Base-by-base conservation (phyloP, 1,140 invertebrate species). In the Eupeodes corollae region DNA sequence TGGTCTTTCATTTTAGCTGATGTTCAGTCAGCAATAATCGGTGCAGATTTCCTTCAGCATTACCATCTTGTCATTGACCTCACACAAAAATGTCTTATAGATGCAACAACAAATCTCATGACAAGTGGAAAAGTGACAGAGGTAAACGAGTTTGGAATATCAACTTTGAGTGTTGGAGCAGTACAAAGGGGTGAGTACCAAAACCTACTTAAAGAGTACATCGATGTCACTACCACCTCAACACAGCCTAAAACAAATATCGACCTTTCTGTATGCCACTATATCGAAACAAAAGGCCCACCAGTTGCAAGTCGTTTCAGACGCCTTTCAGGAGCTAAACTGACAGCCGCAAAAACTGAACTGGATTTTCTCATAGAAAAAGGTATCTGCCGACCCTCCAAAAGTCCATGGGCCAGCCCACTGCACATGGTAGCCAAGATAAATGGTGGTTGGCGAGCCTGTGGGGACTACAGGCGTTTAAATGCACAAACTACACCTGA, bases 401-500 rank as follows among this genome's bases (percentile, higher is more conserved):
- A 57, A n/a, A 63, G 61, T 45, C 45, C 64, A 18, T 77, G 71
- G 71, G 56, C 70, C 13, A 68, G 63, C 5, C 67, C 70, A 15
- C 46, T 74, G 5, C 66, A 71, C 47, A 55, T 76, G 41, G 64
- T 66, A 2, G 51, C 49, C 6, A 74, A 75, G 46, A 54, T 57
- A 42, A 50, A 66, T 48, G 67, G 61, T 26, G 6, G 46, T 48
- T 8, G 70, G 58, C 51, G 70, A 5, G 53, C 63, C 0, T 69
- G 63, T 47, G 67, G 72, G 0, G 73, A 76, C 54, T 77, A 71
- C 48, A 52, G 68, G 5, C 35, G 43, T 13, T 48, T 76, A 0
- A 77, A 76, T 52, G 37, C 53, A 1, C 18, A 59, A 6, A 75
- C 70, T 6, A 46, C 48, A 10, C 52, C 58, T 0, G 67, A 72